Evolutionary conservation across 2,113 vertebrate genomes (phyloP).

Genomic region (Ammospiza nelsoni): DNA sequence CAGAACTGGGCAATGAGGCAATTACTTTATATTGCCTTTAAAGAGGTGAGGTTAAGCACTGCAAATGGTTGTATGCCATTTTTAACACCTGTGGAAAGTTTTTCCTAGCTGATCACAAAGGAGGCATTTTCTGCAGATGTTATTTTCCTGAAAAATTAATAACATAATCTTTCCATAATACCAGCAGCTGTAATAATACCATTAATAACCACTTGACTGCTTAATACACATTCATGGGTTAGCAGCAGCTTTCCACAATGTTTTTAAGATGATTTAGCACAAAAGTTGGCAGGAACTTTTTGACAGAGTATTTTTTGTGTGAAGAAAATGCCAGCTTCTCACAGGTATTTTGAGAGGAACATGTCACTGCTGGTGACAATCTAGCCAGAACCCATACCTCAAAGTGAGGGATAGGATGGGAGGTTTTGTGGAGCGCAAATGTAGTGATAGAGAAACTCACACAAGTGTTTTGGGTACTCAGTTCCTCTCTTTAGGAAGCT

Average conservation of each 20-base stretch:
- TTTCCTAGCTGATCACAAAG: conserved; percentile 33
- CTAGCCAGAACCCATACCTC: neutral
- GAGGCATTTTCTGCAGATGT: conserved; percentile 28
- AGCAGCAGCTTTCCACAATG: neutral
- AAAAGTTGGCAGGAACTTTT: neutral
- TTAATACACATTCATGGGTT: neutral
- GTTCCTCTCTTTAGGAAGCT: neutral
- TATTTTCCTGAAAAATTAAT: conserved; percentile 35
- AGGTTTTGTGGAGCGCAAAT: neutral
- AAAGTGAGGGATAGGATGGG: accelerated
- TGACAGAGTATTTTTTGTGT: neutral
- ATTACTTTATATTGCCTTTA: neutral
- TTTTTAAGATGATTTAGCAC: neutral
- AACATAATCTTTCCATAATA: conserved; percentile 10
- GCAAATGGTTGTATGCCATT: neutral
- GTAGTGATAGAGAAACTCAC: neutral
- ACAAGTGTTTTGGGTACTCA: accelerated
- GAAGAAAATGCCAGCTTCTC: neutral
- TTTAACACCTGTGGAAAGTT: conserved; percentile 30
- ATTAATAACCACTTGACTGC: conserved; percentile 16
- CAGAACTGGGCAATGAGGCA: neutral
- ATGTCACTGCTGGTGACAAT: accelerated
- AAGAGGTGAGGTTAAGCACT: neutral
- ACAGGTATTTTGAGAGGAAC: neutral
- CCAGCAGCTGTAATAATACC: conserved; percentile 56